phyloP scores from a whole-genome alignment of 2,888 invertebrate genomes.

The Toxonevra muliebris region DNA sequence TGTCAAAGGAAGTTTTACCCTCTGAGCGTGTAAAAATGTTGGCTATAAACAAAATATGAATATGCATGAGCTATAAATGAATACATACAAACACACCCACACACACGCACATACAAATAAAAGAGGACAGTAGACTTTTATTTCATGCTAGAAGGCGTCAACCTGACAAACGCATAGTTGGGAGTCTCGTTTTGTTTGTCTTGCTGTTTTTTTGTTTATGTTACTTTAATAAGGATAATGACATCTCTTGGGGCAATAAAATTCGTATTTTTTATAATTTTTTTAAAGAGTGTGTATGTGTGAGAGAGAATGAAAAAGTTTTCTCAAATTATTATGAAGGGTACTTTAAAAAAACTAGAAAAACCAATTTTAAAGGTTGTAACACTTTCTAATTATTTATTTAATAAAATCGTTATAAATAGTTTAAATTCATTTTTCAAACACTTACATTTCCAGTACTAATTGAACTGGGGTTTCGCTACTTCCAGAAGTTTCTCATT shows the following conservation, averaged over 20 bases:
- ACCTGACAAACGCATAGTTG: background rate
- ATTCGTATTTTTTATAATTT: background rate
- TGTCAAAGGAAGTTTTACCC: constrained; percentile 8
- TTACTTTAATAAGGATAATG: constrained; percentile 1
- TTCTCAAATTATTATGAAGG: too few relatives aligned
- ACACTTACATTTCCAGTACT: too few relatives aligned
- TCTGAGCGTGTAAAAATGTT: background rate
- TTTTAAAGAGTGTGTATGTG: background rate
- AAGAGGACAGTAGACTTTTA: background rate
- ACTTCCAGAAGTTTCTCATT: too few relatives aligned
- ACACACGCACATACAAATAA: background rate
- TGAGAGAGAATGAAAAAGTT: background rate
- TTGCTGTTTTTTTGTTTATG: background rate
- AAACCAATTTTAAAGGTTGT: too few relatives aligned
- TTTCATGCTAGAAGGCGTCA: background rate
- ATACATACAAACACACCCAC: constrained; percentile 17
- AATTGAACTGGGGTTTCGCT: too few relatives aligned
- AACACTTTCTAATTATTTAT: too few relatives aligned
- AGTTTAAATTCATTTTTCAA: too few relatives aligned
- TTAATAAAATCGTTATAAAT: too few relatives aligned
- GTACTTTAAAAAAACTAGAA: too few relatives aligned
- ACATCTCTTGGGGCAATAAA: background rate
- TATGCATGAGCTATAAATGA: constrained; percentile 3
- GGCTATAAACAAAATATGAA: background rate
- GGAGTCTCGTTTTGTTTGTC: background rate